Conservation (phyloP, 2,113 vertebrate species). For the Scomber japonicus region DNA sequence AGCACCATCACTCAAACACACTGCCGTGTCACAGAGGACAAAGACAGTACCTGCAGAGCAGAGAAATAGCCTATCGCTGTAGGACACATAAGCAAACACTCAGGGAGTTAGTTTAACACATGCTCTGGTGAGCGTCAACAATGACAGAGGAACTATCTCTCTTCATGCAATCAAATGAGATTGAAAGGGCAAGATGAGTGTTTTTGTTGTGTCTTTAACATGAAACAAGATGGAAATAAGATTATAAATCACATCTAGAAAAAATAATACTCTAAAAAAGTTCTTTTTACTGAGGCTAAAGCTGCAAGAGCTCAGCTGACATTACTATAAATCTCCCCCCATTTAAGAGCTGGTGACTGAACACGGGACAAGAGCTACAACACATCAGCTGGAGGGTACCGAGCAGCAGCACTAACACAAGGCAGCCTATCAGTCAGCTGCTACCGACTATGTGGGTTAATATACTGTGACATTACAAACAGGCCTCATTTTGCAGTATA, state of each 20-base stretch:
- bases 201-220: constrained; percentile 1
- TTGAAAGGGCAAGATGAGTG: not conserved
- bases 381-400: constrained; percentile 59
- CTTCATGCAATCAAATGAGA: not conserved
- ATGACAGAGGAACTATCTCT: constrained; percentile 10
- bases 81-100: constrained; percentile 61
- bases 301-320: constrained; percentile 39
- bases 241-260: not conserved
- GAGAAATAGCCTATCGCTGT: constrained; percentile 45
- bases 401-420: constrained; percentile 10
- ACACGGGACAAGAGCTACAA: constrained; percentile 52
- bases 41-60: constrained; percentile 37
- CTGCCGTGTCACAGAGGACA: constrained; percentile 64
- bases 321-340: constrained; percentile 55
- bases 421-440: constrained; percentile 45
- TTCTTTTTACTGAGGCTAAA: constrained; percentile 14
- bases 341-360: constrained; percentile 59
- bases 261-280: not conserved
- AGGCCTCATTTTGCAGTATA: constrained; percentile 24
- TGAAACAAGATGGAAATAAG: no score
- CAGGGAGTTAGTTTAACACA: constrained; percentile 29
- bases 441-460: constrained; percentile 33
- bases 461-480: constrained; percentile 53
- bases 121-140: constrained; percentile 27
- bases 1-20: constrained; percentile 77